Evolutionary conservation across 2,797 vertebrate genomes (phyloP), one percentile per base, ranked within the genome.

Genomic region (Chaetophractus vellerosus): DNA sequence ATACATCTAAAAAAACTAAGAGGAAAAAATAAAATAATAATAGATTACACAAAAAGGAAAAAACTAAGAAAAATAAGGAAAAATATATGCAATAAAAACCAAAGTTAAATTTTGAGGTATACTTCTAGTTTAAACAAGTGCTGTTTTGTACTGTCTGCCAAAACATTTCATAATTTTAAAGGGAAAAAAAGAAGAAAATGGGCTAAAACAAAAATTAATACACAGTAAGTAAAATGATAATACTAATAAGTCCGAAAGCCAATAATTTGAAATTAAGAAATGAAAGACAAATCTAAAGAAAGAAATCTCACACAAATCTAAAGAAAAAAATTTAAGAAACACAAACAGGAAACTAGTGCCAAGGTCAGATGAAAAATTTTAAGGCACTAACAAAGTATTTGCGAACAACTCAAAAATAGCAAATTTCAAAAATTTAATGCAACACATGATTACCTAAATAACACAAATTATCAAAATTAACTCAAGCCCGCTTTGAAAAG

Each of bases 61-160:
- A 96, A 95, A 68, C 31, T 81, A 83, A 64, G 28, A 75, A 84
- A 75, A 64, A 16, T 64, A 93, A 88, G 71, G 64, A 88, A 84
- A 48, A 85, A 41, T 9, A 48, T 61, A 26, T 9, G 11, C 64
- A n/a, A 89, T 23, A 80, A 84, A 93, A 81, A 48, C 0, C 24
- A 86, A 38, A 68, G 48, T 61, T 57, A 33, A 36, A 52, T 59
- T 95, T 2, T 78, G 18, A 45, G 33, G 19, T 66, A 31, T 19
- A 84, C 19, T 78, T 74, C 83, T 68, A 57, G 14, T 38, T 81
- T 68, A 50, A 61, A 24, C 38, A 82, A 23, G 68, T 75, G 59
- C 45, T 83, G 66, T 48, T 48, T n/a, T n/a, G n/a, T n/a, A n/a
- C n/a, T 72, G 57, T 72, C 2, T 81, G 41, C 14, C 52, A n/a